These are phyloP conservation scores for Piscicola geometra DNA, from an alignment of 2,888 invertebrate species.

Conservation along the genomic window DNA sequence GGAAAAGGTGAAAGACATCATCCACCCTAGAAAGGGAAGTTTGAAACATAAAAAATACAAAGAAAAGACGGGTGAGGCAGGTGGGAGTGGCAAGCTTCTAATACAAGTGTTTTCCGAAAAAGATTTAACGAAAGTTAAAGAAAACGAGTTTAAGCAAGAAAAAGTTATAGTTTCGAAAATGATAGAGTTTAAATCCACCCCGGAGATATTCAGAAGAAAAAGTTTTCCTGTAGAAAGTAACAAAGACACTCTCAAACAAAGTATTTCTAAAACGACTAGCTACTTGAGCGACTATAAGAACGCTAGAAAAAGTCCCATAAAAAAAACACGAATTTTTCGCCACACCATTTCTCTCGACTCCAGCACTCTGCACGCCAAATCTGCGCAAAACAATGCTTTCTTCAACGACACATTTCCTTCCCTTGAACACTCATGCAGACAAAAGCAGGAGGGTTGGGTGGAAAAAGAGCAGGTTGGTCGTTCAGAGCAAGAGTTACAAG, in stretches of 20 bases:
- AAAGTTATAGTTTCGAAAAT: not conserved
- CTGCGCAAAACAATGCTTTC: too few relatives aligned
- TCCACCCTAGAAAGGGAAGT: conserved; percentile 22
- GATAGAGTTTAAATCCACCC: not conserved
- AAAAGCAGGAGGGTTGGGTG: too few relatives aligned
- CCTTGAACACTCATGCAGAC: too few relatives aligned
- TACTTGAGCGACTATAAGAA: not conserved
- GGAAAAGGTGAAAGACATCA: conserved; percentile 29
- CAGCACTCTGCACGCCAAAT: not conserved
- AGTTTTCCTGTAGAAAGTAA: not conserved
- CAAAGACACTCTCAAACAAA: not conserved
- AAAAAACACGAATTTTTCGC: not conserved
- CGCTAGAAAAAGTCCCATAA: not conserved
- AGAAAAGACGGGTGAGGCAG: not conserved
- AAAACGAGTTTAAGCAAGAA: not conserved
- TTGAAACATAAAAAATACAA: conserved; percentile 6
- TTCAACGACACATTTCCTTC: too few relatives aligned
- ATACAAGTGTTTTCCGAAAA: not conserved
- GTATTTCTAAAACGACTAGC: not conserved
- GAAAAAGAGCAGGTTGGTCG: too few relatives aligned
- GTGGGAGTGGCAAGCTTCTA: not conserved
- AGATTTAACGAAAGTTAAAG: not conserved
- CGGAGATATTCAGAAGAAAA: not conserved
- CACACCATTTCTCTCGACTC: not conserved
- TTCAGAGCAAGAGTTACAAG: too few relatives aligned